Evolutionary conservation across 1,140 invertebrate genomes (phyloP), one percentile per base, ranked within the genome.

Genomic region (Halesus radiatus): DNA sequence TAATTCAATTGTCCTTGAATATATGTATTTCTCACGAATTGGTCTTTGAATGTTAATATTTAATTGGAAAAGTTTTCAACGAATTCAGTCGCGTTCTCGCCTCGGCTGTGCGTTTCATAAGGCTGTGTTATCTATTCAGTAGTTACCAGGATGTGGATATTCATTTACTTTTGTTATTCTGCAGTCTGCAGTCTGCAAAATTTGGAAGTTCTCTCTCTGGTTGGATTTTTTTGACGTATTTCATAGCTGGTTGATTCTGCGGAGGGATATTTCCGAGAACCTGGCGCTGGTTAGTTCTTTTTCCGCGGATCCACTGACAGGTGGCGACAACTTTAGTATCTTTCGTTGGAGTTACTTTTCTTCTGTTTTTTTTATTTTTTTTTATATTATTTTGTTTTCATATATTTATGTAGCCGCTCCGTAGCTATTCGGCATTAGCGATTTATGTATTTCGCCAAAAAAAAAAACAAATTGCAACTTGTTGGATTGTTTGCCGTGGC

Each of bases 201-300:
- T 68, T 68, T 23, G 22, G 15, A 68, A 68, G 13, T 68, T 68
- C 50, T 7, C 8, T 68, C 32, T 68, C 23, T 5, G 15, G 64
- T 15, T 20, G n/a, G 7, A 3, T 68, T 45, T 37, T 68, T 45
- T 68, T 32, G 32, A 37, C 23, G 64, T 68, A 53, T 72, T 72
- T 54, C 52, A 26, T 13, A 52, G 68, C 10, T 72, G 50, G 68
- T 53, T 72, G 68, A 52, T 72, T 72, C 68, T 53, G 18, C 52
- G 20, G 45, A 26, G 37, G 45, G 37, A 37, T 22, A 72, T 20
- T 23, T 72, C 20, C 18, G 32, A 72, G 8, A 72, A 60, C 20
- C n/a, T 72, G 18, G 66, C 60, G 32, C 62, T 66, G 37, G 23
- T 45, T 70, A n/a, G 66, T 26, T 22, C 37, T 50, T 72, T 53